Conservation (phyloP, 2,797 vertebrate genomes). For the Crypturellus tataupa region DNA sequence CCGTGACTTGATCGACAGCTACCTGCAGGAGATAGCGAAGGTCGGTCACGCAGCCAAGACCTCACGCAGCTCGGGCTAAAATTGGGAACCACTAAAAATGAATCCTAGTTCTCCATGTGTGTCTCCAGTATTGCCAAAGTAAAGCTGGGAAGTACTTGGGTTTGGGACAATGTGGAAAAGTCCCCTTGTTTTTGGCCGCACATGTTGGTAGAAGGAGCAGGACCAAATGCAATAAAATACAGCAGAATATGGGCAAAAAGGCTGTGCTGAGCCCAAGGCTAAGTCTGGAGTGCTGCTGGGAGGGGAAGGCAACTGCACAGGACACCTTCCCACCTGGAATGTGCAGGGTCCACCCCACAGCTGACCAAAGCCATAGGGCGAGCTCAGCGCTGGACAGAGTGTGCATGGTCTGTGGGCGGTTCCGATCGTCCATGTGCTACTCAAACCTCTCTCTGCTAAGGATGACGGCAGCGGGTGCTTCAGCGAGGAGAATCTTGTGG, state of each 20-base stretch:
- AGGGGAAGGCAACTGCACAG: too few relatives aligned
- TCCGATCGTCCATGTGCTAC: fast-evolving
- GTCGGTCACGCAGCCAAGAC: slow-evolving; percentile 19
- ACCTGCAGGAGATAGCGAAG: slow-evolving; percentile 84
- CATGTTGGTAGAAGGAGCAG: too few relatives aligned
- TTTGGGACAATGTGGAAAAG: too few relatives aligned
- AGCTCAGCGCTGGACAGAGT: too few relatives aligned
- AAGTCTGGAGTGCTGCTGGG: too few relatives aligned
- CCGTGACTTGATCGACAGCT: slow-evolving; percentile 86
- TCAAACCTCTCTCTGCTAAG: background rate
- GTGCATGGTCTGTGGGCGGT: background rate
- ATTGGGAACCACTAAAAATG: fast-evolving
- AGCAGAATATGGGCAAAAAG: too few relatives aligned
- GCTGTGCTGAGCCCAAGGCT: too few relatives aligned
- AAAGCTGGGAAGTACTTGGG: too few relatives aligned
- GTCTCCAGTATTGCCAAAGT: background rate
- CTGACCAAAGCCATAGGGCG: background rate
- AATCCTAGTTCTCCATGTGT: background rate
- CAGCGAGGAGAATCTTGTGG: slow-evolving; percentile 80
- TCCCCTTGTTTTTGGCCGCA: too few relatives aligned
- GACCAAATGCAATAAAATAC: too few relatives aligned
- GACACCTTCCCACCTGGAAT: background rate
- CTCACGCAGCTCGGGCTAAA: fast-evolving
- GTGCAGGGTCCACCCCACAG: background rate
- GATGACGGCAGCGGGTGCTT: slow-evolving; percentile 71